Base-by-base conservation (phyloP, 1,140 invertebrate genomes). In the Bombus turneri region DNA sequence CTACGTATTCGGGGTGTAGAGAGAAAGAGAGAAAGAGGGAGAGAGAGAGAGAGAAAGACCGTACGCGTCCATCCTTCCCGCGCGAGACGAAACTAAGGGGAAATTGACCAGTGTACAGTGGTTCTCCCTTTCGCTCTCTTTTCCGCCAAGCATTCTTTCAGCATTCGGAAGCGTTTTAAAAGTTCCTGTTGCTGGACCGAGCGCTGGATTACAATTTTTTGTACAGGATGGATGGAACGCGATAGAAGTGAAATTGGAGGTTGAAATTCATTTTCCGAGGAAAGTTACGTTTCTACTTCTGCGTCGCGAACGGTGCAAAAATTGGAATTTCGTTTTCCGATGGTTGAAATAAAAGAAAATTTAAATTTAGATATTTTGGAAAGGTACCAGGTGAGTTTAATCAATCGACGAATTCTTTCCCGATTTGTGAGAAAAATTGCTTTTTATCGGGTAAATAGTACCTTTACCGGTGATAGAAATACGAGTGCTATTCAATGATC, bases 91-190 rank as follows among this genome's bases (percentile, higher is more conserved):
- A 92, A 90, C 92, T 88, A 94, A 93, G 93, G 93, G 92, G 92
- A 93, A 94, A 94, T 93, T 94, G 93, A 94, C 93, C 93, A 91
- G 91, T 85, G 92, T 82, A 47, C 92, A 94, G 93, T 91, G 91
- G 91, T 93, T 94, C 94, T 93, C 93, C 31, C 62, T 72, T 75
- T 59, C 15, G n/a, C 13, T 66, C 34, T 15, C 53, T 39, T 53
- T 53, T 62, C 18, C 34, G 18, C 41, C 64, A 34, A 6, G 28
- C 31, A 62, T 15, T 57, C 37, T 22, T 73, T n/a, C 47, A 18
- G 9, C 59, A 22, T 59, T 34, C 34, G 10, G 1, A 43, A 53
- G 22, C n/a, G 69, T 41, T 72, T 72, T 13, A 18, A 18, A 59
- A 39, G 47, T 59, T 72, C 10, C 34, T 62, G n/a, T 59, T 43